These are phyloP conservation scores for Zosterops pallidus DNA, from an alignment of 2,113 vertebrate species.

Conservation along the genomic window DNA sequence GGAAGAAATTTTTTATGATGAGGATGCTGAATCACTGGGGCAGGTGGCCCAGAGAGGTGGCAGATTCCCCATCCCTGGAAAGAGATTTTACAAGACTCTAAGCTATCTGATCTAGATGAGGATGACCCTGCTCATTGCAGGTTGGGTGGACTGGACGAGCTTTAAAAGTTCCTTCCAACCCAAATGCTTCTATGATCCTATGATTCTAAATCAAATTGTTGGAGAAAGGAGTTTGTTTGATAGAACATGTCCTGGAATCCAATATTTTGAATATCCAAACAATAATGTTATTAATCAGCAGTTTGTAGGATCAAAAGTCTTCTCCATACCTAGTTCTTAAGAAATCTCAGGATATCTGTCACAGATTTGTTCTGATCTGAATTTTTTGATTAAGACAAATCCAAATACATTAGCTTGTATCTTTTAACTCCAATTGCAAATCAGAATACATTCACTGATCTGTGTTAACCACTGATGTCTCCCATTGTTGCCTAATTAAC, in stretches of 20 bases:
- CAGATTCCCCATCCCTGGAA: neutral
- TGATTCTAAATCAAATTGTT: neutral
- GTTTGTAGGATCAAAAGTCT: neutral
- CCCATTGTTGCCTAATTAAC: neutral
- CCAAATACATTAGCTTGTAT: neutral
- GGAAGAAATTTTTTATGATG: neutral
- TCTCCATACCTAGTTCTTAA: neutral
- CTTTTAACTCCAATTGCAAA: neutral
- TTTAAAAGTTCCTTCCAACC: neutral
- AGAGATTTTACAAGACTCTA: neutral
- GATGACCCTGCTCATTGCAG: no score
- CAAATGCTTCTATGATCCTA: neutral
- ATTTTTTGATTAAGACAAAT: neutral
- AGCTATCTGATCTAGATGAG: neutral
- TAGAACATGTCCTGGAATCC: neutral
- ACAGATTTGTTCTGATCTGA: neutral
- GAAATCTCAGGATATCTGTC: neutral
- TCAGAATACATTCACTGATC: neutral
- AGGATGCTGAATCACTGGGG: neutral
- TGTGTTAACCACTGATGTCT: neutral
- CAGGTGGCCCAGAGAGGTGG: neutral
- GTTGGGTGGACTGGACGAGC: no score
- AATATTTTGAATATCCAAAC: neutral
- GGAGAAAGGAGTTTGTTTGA: neutral
- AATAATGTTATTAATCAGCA: neutral